phyloP scores from a whole-genome alignment of 2,113 vertebrate species.

The Gavialis gangeticus region DNA sequence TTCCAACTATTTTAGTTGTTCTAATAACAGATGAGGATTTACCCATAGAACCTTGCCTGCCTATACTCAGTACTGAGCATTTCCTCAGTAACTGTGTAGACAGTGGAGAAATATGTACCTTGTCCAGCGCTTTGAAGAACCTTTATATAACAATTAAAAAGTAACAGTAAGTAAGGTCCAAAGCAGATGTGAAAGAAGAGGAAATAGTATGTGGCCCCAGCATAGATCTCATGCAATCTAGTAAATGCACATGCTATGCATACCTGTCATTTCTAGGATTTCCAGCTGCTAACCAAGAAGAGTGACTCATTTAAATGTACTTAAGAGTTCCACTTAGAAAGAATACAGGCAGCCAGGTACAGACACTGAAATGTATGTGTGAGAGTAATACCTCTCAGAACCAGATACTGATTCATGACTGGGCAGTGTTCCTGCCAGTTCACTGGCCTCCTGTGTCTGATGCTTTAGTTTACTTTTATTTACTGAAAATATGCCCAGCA shows the following conservation, averaged over 20 bases:
- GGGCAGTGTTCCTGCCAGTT: constrained; percentile 12
- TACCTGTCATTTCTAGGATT: neutral
- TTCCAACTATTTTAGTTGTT: no score
- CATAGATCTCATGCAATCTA: neutral
- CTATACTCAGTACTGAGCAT: no score
- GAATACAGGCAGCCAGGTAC: constrained; percentile 54
- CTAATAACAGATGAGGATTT: no score
- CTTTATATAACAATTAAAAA: neutral
- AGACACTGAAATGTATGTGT: constrained; percentile 47
- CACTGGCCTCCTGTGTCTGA: neutral
- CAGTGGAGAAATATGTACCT: no score
- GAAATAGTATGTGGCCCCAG: neutral
- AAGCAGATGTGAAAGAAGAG: neutral
- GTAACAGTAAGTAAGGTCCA: neutral
- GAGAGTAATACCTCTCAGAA: constrained; percentile 64
- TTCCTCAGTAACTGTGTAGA: no score
- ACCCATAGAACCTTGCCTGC: no score
- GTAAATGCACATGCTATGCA: neutral
- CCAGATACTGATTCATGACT: constrained; percentile 14
- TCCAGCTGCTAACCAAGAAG: constrained; percentile 28
- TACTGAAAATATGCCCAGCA: fast-evolving
- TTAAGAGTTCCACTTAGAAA: constrained; percentile 43
- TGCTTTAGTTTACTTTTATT: neutral
- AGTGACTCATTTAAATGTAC: constrained; percentile 43
- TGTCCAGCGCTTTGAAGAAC: neutral